Evolutionary conservation across 2,888 invertebrate genomes (phyloP), one percentile per base, ranked within the genome.

Genomic region (Notocelia uddmanniana): DNA sequence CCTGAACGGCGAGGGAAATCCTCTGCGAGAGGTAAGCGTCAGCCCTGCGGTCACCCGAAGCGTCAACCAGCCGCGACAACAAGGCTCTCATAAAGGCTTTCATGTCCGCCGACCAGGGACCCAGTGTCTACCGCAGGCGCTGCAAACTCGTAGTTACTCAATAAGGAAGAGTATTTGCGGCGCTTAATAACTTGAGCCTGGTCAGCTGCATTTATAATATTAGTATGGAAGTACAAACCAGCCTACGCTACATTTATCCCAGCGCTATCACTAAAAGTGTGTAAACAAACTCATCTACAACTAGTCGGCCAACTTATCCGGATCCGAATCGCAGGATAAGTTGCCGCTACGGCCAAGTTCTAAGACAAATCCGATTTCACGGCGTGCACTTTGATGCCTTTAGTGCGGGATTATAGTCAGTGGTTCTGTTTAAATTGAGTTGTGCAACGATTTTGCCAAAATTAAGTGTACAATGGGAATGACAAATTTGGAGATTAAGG

Each of bases 351-450:
- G 68, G 21, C 10, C 6, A 48, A 63, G 69, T 64, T 70, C 52
- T 64, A 50, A 58, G 70, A 64, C 70, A 64, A 70, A 64, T 70
- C 70, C 64, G 64, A 64, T 70, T 64, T 64, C 70, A 64, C 50
- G 57, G 57, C 34, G 41, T 64, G 70, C 58, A 59, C 69, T 70
- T 64, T 58, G 69, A 58, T 68, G 58, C 70, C 23, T 55, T 54
- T 2, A 18, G 18, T 23, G n/a, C 13, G 3, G 6, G 19, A 15
- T 41, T 62, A 62, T 31, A 45, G 18, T 13, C 60, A 52, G 60
- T 41, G 19, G 48, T 21, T 58, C 41, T 23, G 58, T 58, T 18
- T 15, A 31, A 58, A 58, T 11, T 11, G 26, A 34, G 55, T 11
- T 23, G 5, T 45, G 45, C 45, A 45, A 45, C 26, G 26, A 55